These are phyloP conservation scores for Drosophila lutescens DNA, from an alignment of 2,888 invertebrate genomes.

Conservation along the genomic window DNA sequence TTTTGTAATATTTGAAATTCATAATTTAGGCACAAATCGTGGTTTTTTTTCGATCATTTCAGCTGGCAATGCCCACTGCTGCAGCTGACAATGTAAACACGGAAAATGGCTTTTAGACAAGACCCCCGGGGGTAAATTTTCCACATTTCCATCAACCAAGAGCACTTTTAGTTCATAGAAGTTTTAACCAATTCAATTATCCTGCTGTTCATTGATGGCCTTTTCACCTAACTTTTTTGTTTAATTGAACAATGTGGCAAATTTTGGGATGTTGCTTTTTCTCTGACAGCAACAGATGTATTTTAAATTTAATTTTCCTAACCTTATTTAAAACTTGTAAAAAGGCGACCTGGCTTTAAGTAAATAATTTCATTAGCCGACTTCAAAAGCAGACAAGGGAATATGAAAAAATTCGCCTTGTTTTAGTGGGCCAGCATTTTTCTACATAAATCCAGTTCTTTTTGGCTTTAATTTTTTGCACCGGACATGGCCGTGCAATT, in stretches of 20 bases:
- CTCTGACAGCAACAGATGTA: conserved; percentile 10
- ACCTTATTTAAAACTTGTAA: conserved; percentile 23
- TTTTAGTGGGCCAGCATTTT: conserved; percentile 32
- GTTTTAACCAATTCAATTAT: conserved; percentile 31
- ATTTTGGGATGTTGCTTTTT: conserved; percentile 14
- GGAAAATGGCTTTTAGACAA: conserved; percentile 63
- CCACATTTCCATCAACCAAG: background rate
- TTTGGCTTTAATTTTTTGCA: conserved; percentile 32
- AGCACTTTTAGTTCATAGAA: conserved; percentile 12
- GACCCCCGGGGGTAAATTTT: conserved; percentile 7
- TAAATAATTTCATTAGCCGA: conserved; percentile 75
- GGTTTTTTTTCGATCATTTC: conserved; percentile 14
- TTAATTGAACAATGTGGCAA: conserved; percentile 51
- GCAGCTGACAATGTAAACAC: conserved; percentile 61
- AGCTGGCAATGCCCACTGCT: conserved; percentile 28
- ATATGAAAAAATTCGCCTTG: conserved; percentile 8
- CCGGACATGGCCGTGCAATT: conserved; percentile 73
- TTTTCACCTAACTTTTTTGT: conserved; percentile 44
- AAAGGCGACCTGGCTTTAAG: conserved; percentile 51
- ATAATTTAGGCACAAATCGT: conserved; percentile 64
- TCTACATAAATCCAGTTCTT: conserved; percentile 37
- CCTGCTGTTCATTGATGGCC: conserved; percentile 16
- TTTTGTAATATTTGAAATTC: conserved; percentile 74
- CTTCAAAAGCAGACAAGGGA: conserved; percentile 13
- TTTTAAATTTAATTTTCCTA: background rate